Evolutionary conservation across 2,113 vertebrate genomes (phyloP).

Genomic region (Lepidothrix coronata): DNA sequence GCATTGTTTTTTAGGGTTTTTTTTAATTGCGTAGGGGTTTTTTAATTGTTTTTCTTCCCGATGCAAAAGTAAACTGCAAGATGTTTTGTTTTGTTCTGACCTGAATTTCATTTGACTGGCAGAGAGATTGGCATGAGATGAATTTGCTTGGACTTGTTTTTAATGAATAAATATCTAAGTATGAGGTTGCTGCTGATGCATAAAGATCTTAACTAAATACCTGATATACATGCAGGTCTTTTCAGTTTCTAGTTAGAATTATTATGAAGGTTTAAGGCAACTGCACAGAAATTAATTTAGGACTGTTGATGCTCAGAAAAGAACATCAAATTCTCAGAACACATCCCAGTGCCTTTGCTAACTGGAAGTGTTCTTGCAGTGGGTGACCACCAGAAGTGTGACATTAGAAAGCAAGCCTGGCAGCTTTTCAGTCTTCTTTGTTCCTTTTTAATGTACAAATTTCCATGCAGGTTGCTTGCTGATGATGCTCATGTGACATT

Average conservation of each 20-base stretch:
- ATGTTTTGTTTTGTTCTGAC: not conserved
- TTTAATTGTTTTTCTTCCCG: not conserved
- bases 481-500: not conserved
- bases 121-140: not conserved
- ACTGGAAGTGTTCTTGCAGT: not conserved
- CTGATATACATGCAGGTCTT: not conserved
- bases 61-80: not conserved
- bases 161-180: not conserved
- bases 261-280: not conserved
- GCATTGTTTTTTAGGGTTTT: too few relatives aligned
- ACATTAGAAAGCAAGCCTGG: not conserved
- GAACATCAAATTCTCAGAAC: not conserved
- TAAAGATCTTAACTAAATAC: not conserved
- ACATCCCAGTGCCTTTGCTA: not conserved
- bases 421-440: not conserved
- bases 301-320: not conserved
- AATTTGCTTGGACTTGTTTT: not conserved
- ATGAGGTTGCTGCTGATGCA: not conserved
- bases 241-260: not conserved
- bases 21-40: not conserved
- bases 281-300: not conserved
- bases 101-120: not conserved
- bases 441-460: not conserved
- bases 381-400: not conserved
- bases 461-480: not conserved